These are phyloP conservation scores for Phoeniculus purpureus DNA, from an alignment of 2,797 vertebrate genomes.

Conservation along the genomic window DNA sequence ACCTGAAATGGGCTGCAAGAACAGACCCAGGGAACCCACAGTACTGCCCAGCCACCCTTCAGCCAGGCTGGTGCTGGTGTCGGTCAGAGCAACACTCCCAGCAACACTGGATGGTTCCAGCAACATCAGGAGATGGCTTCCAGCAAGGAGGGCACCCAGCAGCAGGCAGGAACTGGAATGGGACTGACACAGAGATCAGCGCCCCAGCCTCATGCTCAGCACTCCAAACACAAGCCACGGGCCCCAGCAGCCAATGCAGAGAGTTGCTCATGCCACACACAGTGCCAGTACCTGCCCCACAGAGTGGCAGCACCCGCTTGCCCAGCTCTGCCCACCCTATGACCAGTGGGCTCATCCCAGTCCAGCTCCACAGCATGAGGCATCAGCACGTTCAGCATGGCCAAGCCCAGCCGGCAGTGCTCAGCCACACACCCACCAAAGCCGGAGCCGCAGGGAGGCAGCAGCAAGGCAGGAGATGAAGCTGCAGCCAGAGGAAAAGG, in stretches of 20 bases:
- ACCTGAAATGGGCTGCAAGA: background rate
- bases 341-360: rapidly evolving
- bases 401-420: rapidly evolving
- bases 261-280: rapidly evolving
- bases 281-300: rapidly evolving
- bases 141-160: background rate
- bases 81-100: background rate
- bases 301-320: background rate
- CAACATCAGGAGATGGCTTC: background rate
- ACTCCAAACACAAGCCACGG: rapidly evolving
- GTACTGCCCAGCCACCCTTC: background rate
- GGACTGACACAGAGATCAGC: background rate
- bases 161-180: background rate
- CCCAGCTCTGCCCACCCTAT: rapidly evolving
- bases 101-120: background rate
- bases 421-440: rapidly evolving
- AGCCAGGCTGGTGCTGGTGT: background rate
- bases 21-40: background rate
- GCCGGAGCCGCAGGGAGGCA: rapidly evolving
- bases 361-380: rapidly evolving
- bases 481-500: rapidly evolving
- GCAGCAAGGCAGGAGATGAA: background rate
- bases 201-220: rapidly evolving
- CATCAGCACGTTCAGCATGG: rapidly evolving
- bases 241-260: rapidly evolving